These are phyloP conservation scores for Allolobophora icterica DNA, from an alignment of 2,888 invertebrate species.

Conservation along the genomic window DNA sequence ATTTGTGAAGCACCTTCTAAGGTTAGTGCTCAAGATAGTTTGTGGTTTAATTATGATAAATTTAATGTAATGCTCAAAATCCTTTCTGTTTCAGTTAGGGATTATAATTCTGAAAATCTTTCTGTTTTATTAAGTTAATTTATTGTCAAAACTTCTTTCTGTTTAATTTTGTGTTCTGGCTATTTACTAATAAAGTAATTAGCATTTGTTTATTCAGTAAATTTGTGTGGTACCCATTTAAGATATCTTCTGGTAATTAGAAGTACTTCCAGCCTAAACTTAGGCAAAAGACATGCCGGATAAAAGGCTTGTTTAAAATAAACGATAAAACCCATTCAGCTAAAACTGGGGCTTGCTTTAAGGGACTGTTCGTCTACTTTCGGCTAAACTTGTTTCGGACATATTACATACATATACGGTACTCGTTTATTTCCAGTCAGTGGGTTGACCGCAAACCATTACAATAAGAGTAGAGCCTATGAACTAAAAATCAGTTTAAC, in stretches of 20 bases:
- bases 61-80: neutral
- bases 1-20: neutral
- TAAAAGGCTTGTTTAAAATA: neutral
- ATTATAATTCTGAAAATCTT: too few species aligned
- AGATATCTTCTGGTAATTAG: neutral
- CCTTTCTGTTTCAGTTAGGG: neutral
- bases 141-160: neutral
- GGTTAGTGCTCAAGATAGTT: neutral
- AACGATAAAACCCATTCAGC: neutral
- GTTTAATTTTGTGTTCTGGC: neutral
- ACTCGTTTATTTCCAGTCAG: too few species aligned
- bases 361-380: neutral
- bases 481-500: too few species aligned
- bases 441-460: too few species aligned
- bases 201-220: neutral
- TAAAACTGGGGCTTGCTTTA: neutral
- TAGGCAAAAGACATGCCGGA: neutral
- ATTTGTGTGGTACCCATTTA: neutral
- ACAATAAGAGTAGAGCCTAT: too few species aligned
- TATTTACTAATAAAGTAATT: neutral
- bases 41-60: neutral
- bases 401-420: too few species aligned
- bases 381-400: neutral
- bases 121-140: too few species aligned
- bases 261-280: neutral